A percentile compares a stretch with the other conserved stretches of the same genome.
These are phyloP conservation scores for Sebastes dallii DNA, from an alignment of 2,797 vertebrate genomes.

Conservation along the genomic window DNA sequence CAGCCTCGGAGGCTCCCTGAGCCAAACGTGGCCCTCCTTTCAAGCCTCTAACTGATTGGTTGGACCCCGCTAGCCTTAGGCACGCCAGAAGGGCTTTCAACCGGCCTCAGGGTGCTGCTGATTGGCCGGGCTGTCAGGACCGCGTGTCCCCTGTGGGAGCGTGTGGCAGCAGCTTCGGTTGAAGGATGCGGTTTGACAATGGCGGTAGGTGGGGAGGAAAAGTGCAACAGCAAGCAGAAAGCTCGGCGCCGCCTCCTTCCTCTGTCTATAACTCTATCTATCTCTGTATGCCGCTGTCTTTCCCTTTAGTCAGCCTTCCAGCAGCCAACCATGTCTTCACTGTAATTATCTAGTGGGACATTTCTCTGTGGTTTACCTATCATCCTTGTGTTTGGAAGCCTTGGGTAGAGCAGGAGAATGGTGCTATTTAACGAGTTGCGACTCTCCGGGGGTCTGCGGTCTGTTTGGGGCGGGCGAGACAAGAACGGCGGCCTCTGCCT, in stretches of 20 bases:
- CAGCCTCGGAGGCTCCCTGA: slow-evolving; percentile 58
- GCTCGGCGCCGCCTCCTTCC: not conserved
- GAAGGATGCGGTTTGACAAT: slow-evolving; percentile 60
- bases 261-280: not conserved
- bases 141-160: slow-evolving; percentile 42
- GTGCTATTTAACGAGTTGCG: slow-evolving; percentile 76
- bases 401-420: slow-evolving; percentile 53
- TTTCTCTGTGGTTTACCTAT: slow-evolving; percentile 55
- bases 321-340: slow-evolving; percentile 32
- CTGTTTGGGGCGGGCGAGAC: slow-evolving; percentile 64
- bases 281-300: not conserved
- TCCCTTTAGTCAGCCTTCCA: slow-evolving; percentile 44
- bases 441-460: slow-evolving; percentile 77
- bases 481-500: slow-evolving; percentile 70
- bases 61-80: slow-evolving; percentile 63
- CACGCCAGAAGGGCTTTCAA: slow-evolving; percentile 73
- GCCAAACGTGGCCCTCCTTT: slow-evolving; percentile 71
- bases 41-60: slow-evolving; percentile 73
- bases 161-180: slow-evolving; percentile 44
- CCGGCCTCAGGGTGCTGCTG: slow-evolving; percentile 70
- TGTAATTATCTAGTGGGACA: slow-evolving; percentile 56
- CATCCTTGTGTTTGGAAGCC: slow-evolving; percentile 38
- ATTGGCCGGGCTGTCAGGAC: slow-evolving; percentile 70
- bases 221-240: slow-evolving; percentile 58
- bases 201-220: slow-evolving; percentile 38